Conservation (phyloP, 2,797 vertebrate genomes). For the Gephyroberyx darwinii region DNA sequence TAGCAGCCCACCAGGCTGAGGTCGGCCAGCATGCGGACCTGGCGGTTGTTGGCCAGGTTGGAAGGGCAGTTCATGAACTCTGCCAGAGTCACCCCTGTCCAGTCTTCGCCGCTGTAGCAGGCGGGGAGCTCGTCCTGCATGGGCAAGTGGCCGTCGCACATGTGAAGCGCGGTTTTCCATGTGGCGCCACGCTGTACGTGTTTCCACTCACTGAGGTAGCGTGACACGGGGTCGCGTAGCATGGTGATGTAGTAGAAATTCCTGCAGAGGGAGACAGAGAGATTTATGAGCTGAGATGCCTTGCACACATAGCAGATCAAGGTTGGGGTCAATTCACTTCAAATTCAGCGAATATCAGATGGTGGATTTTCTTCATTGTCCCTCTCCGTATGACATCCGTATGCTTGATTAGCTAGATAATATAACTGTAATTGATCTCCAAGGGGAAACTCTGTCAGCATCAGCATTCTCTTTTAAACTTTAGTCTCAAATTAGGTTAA, state of each 20-base stretch:
- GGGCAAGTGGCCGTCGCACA: conserved; percentile 93
- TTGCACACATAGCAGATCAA: background rate
- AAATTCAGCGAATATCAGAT: too few relatives aligned
- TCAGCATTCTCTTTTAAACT: background rate
- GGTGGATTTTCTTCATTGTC: too few relatives aligned
- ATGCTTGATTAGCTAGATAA: background rate
- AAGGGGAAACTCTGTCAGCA: background rate
- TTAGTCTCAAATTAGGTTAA: background rate
- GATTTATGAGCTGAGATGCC: background rate
- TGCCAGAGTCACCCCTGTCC: conserved; percentile 90
- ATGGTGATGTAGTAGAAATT: conserved; percentile 98
- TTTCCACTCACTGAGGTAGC: conserved; percentile 97
- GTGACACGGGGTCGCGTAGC: conserved; percentile 93
- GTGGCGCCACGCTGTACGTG: conserved; percentile 96
- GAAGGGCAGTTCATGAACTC: conserved; percentile 95
- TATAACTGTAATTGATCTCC: too few relatives aligned
- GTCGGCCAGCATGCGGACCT: conserved; percentile 97
- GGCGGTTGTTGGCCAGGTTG: conserved; percentile 95
- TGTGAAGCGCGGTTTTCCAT: conserved; percentile 95
- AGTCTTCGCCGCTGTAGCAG: conserved; percentile 93
- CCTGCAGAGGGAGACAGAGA: conserved; percentile 75
- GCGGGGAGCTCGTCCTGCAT: conserved; percentile 92
- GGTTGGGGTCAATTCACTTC: background rate
- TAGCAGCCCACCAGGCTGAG: conserved; percentile 87
- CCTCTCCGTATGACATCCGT: too few relatives aligned